Conservation (phyloP, 2,113 vertebrate species). For the Boulengeromyrus knoepffleri region DNA sequence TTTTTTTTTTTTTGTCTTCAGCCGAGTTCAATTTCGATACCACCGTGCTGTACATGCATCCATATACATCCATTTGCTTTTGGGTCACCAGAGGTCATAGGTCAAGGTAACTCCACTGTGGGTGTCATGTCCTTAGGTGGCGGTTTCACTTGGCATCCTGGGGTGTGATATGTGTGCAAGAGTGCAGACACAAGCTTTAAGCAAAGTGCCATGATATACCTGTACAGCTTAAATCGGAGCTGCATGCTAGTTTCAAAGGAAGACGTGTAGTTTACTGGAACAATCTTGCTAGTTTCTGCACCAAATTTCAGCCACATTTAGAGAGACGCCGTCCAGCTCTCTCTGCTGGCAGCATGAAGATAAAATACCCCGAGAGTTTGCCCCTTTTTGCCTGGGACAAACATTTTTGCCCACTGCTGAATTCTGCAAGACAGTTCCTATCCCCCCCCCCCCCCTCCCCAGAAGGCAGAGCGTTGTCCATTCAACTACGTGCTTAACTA, state of each 20-base stretch:
- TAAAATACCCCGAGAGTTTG: background rate
- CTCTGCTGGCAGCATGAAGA: background rate
- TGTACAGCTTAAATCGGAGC: background rate
- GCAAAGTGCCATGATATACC: background rate
- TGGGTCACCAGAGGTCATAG: background rate
- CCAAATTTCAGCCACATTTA: background rate
- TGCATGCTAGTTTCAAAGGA: background rate
- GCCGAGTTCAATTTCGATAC: background rate
- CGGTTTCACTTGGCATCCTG: background rate
- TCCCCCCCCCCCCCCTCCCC: background rate
- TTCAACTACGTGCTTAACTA: background rate
- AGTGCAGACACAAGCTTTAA: background rate
- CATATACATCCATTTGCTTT: background rate
- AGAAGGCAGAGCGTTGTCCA: background rate
- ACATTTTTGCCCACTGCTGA: background rate
- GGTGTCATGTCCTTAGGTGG: background rate
- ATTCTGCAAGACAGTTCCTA: background rate
- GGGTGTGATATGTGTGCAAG: background rate
- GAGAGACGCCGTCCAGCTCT: background rate
- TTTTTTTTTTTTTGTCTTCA: background rate
- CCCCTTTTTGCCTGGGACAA: background rate
- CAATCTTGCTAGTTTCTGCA: background rate
- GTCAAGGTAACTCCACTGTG: background rate
- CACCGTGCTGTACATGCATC: background rate
- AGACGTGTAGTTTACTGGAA: background rate